Evolutionary conservation across 2,888 invertebrate species (phyloP), one percentile per base, ranked within the genome.

Genomic region (Conus canariensis): DNA sequence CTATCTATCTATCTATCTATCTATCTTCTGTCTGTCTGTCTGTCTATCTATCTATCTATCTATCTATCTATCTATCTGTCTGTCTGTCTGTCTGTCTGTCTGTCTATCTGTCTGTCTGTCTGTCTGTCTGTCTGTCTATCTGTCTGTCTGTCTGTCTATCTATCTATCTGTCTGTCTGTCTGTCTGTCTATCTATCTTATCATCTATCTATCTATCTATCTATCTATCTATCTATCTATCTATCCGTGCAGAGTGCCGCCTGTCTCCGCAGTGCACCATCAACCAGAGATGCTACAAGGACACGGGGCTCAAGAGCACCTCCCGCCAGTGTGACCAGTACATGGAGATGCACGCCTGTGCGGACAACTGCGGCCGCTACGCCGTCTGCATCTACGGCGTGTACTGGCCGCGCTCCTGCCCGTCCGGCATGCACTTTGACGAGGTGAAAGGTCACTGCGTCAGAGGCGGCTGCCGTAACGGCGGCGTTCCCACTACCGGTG

Each of bases 351-450:
- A 88, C 74, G 45, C 25, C n/a, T 92, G 92, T 70, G 64, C 59
- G 16, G 91, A 86, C 25, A 90, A 88, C 30, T 92, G 92, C 88
- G 56, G 82, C n/a, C 74, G 74, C 3, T 92, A 91, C 85, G 92
- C 90, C 30, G 74, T 91, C 80, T 92, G 92, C 77, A 90, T 88
- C 60, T 92, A 92, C 83, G 92, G 92, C n/a, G 87, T 87, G n/a
- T 92, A 91, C 83, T 91, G 90, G 85, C 56, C 89, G 8, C 89
- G 90, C 19, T 9, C 22, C n/a, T 92, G 92, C 60, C 90, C 90
- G 7, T 45, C 25, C 10, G 91, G 91, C n/a, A 74, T 85, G 58
- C 87, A 74, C 56, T 92, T 90, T 82, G 89, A 90, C 87, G 88
- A 80, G 58, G 74, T 67, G 16, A 25, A 25, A 45, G 82, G 87